Base-by-base conservation (phyloP, 35 echinoderm and acorn worm genomes). In the Anneissia japonica region DNA sequence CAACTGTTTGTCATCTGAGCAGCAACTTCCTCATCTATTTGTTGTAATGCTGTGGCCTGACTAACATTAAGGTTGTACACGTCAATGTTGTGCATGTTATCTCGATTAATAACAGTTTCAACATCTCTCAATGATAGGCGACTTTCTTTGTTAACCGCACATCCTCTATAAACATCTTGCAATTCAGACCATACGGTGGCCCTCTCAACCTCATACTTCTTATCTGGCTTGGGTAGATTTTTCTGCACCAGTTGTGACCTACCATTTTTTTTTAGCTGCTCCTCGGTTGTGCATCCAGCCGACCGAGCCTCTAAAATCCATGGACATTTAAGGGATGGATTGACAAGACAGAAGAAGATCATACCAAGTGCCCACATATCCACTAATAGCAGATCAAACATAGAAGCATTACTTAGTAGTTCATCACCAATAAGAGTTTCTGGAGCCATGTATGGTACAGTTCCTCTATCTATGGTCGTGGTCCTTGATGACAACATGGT, bases 401-500 rank as follows among this genome's bases (percentile, higher is more conserved):
- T 30, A 9, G 74, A 30, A n/a, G 32, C 74, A 75, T 75, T 75
- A 4, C 26, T 45, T 16, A 45, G 16, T 45, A 45, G 16, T 45
- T 45, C 76, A 72, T 84, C 84, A 30, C 36, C 34, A 16, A 37
- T 39, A 55, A 72, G 9, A 40, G 46, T 88, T 76, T 88, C 86
- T 32, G 86, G 86, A 9, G 86, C 86, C 75, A 81, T 79, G 39
- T 80, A 88, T 72, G 77, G 38, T 14, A 72, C 12, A 31, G 86
- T 88, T 29, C 86, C 86, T 3, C 86, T 3, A 21, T 88, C 77
- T 31, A 77, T 0, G 32, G 39, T 19, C 21, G 10, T 38, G 5
- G 74, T 76, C 38, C 19, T 86, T 29, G 73, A 77, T 3, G 74
- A 74, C 13, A 86, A 34, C 19, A 86, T 16, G 6, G 64, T 32